Evolutionary conservation across 1,140 invertebrate species (phyloP).

Genomic region (Trichoplusia ni): DNA sequence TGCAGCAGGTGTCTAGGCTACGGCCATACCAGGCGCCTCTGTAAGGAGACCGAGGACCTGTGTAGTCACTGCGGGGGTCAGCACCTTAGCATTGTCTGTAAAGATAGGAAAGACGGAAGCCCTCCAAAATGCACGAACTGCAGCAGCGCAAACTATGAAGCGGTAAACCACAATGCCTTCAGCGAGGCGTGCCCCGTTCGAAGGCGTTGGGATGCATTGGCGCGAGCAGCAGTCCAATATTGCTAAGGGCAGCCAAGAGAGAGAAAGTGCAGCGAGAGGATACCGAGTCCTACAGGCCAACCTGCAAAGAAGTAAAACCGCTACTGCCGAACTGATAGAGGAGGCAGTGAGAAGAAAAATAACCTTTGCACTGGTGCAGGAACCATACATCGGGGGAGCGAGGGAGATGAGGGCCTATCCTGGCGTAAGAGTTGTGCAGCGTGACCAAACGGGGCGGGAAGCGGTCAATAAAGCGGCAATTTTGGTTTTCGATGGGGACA

Average conservation of each 20-base stretch:
- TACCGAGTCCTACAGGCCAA: neutral
- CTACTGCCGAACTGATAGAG: neutral
- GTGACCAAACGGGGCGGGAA: neutral
- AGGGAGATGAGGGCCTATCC: neutral
- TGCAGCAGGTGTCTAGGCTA: neutral
- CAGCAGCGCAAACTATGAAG: neutral
- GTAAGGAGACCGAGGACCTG: neutral
- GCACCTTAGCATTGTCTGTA: neutral
- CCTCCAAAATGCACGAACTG: slow-evolving; percentile 20
- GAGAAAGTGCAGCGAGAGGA: neutral
- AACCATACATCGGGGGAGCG: slow-evolving; percentile 14
- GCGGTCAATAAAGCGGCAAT: slow-evolving; percentile 31
- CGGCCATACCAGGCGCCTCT: neutral
- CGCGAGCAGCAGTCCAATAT: slow-evolving; percentile 2
- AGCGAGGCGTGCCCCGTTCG: slow-evolving; percentile 4
- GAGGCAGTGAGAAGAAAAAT: neutral
- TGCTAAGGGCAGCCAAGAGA: neutral
- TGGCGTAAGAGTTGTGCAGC: slow-evolving; percentile 11
- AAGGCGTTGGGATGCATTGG: neutral
- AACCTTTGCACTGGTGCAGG: slow-evolving; percentile 11
- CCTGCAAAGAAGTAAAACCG: slow-evolving; percentile 3
- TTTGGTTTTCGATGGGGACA: slow-evolving; percentile 6
- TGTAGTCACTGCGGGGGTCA: slow-evolving; percentile 23
- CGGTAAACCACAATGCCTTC: slow-evolving; percentile 10
- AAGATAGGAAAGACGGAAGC: neutral